phyloP scores from a whole-genome alignment of 2,797 vertebrate genomes.

The Phrynocephalus forsythii region DNA sequence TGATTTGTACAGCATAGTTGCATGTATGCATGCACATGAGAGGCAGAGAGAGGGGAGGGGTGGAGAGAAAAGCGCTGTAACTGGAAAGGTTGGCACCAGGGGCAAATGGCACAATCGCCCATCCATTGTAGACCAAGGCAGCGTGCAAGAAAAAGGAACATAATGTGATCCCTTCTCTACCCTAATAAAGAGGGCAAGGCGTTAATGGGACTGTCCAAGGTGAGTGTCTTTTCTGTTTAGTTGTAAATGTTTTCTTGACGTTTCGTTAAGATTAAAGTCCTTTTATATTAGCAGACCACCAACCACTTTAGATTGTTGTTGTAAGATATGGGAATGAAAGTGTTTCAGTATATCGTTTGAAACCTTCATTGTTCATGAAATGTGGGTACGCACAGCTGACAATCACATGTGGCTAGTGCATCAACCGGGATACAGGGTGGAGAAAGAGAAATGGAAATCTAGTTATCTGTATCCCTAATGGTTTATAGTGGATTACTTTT shows the following conservation, averaged over 20 bases:
- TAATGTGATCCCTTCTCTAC: no score
- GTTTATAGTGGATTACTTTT: neutral
- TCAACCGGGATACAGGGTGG: neutral
- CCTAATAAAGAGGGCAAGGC: neutral
- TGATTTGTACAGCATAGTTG: no score
- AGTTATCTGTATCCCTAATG: neutral
- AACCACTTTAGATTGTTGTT: neutral
- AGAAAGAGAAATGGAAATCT: neutral
- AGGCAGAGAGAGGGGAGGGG: no score
- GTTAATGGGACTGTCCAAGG: neutral
- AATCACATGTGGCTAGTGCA: no score
- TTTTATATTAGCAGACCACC: neutral
- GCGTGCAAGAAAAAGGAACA: no score
- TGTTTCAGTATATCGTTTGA: neutral
- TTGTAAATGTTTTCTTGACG: neutral
- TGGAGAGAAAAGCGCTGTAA: no score
- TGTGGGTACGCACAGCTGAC: neutral
- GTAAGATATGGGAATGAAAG: neutral
- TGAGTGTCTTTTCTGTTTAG: neutral
- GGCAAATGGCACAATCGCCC: no score
- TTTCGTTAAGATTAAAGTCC: neutral
- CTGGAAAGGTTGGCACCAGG: no score
- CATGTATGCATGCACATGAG: no score
- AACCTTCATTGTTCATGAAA: neutral
- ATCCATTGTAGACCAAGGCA: no score